Evolutionary conservation across 2,888 invertebrate species (phyloP).

Genomic region (Agriopis aurantiaria): DNA sequence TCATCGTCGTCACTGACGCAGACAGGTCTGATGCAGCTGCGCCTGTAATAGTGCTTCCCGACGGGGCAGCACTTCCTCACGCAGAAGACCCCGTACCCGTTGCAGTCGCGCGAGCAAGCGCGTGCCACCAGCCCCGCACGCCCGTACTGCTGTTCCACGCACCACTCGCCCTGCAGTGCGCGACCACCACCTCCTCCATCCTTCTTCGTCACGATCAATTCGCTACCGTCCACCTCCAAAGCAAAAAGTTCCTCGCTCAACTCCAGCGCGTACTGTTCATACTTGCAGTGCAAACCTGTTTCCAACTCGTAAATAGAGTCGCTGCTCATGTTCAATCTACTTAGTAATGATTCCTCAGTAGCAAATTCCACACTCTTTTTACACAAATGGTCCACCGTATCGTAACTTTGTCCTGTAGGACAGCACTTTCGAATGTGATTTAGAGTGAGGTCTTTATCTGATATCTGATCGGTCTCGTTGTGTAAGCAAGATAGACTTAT

Average conservation of each 20-base stretch:
- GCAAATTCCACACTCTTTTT: slow-evolving; percentile 50
- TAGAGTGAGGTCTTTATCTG: slow-evolving; percentile 54
- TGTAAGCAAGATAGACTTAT: slow-evolving; percentile 66
- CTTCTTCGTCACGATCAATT: slow-evolving; percentile 56
- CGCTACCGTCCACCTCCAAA: slow-evolving; percentile 62
- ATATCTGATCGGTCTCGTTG: slow-evolving; percentile 53
- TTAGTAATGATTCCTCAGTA: slow-evolving; percentile 60
- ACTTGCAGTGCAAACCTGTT: slow-evolving; percentile 68
- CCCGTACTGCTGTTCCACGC: slow-evolving; percentile 68
- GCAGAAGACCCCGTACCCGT: slow-evolving; percentile 70
- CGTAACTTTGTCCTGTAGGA: slow-evolving; percentile 69
- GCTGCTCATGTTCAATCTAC: slow-evolving; percentile 54
- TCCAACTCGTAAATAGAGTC: slow-evolving; percentile 68
- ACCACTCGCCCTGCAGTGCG: slow-evolving; percentile 72
- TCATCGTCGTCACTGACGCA: slow-evolving; percentile 69
- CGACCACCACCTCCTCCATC: slow-evolving; percentile 48
- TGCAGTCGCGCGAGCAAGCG: slow-evolving; percentile 69
- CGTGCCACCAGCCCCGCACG: slow-evolving; percentile 63
- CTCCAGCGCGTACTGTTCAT: slow-evolving; percentile 68
- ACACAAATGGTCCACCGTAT: slow-evolving; percentile 67
- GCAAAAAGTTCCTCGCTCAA: slow-evolving; percentile 62
- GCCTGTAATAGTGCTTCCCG: slow-evolving; percentile 77
- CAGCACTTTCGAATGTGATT: slow-evolving; percentile 77
- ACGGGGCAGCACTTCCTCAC: slow-evolving; percentile 85
- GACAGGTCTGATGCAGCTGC: slow-evolving; percentile 60